Evolutionary conservation across 2,113 vertebrate genomes (phyloP).

Genomic region (Halcyon malimbica): DNA sequence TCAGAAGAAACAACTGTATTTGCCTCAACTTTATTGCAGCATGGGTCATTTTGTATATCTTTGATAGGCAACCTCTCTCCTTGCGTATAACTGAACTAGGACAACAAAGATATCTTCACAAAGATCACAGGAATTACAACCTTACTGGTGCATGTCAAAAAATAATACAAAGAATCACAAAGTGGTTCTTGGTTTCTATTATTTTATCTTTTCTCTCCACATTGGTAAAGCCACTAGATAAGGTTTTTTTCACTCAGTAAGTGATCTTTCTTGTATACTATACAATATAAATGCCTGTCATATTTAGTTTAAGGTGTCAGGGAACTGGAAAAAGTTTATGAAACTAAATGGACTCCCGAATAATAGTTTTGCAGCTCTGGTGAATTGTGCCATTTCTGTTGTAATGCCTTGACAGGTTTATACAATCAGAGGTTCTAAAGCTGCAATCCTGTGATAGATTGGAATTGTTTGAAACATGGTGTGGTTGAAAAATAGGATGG

Average conservation of each 20-base stretch:
- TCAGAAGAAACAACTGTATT: constrained; percentile 1
- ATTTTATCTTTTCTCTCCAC: constrained; percentile 20
- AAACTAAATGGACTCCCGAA: constrained; percentile 72
- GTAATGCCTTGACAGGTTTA: constrained; percentile 72
- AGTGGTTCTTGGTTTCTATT: not conserved
- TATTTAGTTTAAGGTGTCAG: constrained; percentile 73
- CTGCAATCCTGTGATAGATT: constrained; percentile 56
- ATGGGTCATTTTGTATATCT: not conserved
- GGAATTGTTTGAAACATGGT: constrained; percentile 51
- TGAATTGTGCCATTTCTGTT: constrained; percentile 70
- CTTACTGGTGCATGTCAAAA: not conserved
- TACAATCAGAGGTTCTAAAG: constrained; percentile 67
- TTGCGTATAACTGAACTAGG: not conserved
- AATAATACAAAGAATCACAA: not conserved
- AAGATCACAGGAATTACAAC: not conserved
- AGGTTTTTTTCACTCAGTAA: not conserved
- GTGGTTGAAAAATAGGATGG: constrained; percentile 38
- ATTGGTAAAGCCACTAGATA: constrained; percentile 22
- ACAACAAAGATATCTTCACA: not conserved
- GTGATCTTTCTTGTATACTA: constrained; percentile 51
- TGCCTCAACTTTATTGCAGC: constrained; percentile 21
- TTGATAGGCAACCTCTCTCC: not conserved
- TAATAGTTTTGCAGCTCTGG: constrained; percentile 67
- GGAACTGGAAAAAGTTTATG: constrained; percentile 70
- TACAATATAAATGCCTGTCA: constrained; percentile 70